Conservation (phyloP, 92 coral and sea anemone genomes). For the Metridium senile region DNA sequence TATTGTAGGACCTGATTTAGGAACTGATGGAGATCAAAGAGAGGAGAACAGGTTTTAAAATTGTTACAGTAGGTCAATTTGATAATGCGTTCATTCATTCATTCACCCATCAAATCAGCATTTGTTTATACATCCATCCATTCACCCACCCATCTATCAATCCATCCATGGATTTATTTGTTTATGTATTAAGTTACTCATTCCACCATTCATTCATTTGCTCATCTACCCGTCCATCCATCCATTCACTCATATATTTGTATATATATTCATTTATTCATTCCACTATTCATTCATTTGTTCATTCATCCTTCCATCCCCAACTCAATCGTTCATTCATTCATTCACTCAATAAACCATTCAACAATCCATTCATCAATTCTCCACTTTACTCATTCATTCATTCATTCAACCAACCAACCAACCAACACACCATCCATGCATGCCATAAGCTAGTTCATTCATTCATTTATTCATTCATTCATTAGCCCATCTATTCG, state of each 20-base stretch:
- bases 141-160: neutral
- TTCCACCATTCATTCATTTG: neutral
- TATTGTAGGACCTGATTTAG: constrained; percentile 29
- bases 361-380: no score
- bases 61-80: neutral
- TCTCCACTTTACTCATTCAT: neutral
- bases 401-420: neutral
- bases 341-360: no score
- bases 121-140: neutral
- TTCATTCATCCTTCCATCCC: neutral
- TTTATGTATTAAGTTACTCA: neutral
- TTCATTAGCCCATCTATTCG: neutral
- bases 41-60: neutral
- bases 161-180: neutral
- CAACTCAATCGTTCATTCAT: neutral
- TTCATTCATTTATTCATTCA: neutral
- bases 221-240: neutral
- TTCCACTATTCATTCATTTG: neutral
- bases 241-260: neutral
- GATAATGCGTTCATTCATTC: neutral
- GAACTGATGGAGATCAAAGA: constrained; percentile 12
- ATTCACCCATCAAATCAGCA: neutral
- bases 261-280: neutral
- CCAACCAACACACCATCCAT: neutral
- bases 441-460: neutral